Evolutionary conservation across 2,888 invertebrate genomes (phyloP).

Genomic region (Hirtodrosophila duncani): DNA sequence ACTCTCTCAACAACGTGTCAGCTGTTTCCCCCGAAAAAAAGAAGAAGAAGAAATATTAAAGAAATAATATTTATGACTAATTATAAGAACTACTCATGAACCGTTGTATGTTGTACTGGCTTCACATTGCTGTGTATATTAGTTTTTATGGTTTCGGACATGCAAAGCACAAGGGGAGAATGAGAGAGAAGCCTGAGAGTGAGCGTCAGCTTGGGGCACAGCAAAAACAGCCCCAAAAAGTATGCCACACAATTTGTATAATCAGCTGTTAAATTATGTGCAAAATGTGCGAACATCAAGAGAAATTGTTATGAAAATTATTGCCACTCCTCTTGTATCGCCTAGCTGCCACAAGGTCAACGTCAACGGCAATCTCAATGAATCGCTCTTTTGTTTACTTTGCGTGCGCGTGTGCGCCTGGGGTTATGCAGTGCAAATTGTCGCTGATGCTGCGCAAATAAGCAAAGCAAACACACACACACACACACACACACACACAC

Average conservation of each 20-base stretch:
- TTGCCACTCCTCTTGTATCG: too few species aligned
- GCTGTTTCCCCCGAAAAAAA: too few species aligned
- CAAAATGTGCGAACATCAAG: conserved; percentile 35
- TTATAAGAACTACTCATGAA: conserved; percentile 51
- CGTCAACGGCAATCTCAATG: not conserved
- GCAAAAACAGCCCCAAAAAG: conserved; percentile 10
- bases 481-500: not conserved
- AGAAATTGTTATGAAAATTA: conserved; percentile 9
- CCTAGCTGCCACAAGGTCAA: conserved; percentile 29
- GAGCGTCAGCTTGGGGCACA: not conserved
- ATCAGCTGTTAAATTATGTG: conserved; percentile 68
- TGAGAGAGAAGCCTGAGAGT: not conserved
- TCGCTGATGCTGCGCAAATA: conserved; percentile 26
- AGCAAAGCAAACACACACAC: conserved; percentile 5
- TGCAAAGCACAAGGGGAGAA: conserved; percentile 35
- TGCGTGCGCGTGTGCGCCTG: conserved; percentile 15
- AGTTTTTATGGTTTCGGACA: conserved; percentile 66
- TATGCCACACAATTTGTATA: conserved; percentile 51
- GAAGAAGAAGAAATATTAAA: too few species aligned
- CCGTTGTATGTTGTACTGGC: conserved; percentile 32
- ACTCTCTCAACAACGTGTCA: too few species aligned
- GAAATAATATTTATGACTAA: conserved; percentile 46
- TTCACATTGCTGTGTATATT: conserved; percentile 38
- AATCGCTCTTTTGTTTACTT: conserved; percentile 13
- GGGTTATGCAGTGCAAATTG: conserved; percentile 29